Evolutionary conservation across 2,113 vertebrate genomes (phyloP), one percentile per base, ranked within the genome.

Genomic region (Oenanthe oenanthe): DNA sequence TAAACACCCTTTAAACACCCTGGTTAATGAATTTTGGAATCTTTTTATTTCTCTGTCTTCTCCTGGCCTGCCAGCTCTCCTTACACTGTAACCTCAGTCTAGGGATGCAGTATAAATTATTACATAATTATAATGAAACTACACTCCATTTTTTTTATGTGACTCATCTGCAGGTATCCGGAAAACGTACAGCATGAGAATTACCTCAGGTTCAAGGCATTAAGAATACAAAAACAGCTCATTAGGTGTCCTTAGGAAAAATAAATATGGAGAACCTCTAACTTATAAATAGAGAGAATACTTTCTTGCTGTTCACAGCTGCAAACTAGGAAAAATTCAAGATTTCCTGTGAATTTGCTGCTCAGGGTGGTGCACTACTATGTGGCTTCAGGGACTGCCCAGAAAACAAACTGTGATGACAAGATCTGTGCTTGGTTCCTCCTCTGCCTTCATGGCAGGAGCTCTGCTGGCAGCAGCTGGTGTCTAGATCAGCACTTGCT

Each of bases 151-250:
- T 88, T 66, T 66, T 90, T 95, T 65, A 73, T 10, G 47, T 84
- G 85, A 96, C 42, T 92, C 88, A 93, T 53, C 47, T 90, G 19
- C 36, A 81, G 79, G 66, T 88, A 88, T 96, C 36, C 65, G 84
- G 72, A 89, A 89, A 92, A 96, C 42, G 43, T 58, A 58, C 48
- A 74, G 67, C 1, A 16, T 77, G 63, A 77, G 79, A 83, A 88
- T 38, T 34, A 48, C 21, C 16, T 82, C 47, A 1, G 1, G 28
- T 85, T 81, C 57, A 63, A 34, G 19, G 48, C 47, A 38, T 88
- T 88, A 63, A 79, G 57, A 92, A 29, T 28, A 72, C 13, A n/a
- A 70, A 83, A 66, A 25, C 36, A 77, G n/a, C 6, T 91, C 14
- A 20, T 77, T 34, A 71, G 20, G 45, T 12, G 42, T 77, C 28